Evolutionary conservation across 2,888 invertebrate species (phyloP).

Genomic region (Gonocerus acuteangulatus): DNA sequence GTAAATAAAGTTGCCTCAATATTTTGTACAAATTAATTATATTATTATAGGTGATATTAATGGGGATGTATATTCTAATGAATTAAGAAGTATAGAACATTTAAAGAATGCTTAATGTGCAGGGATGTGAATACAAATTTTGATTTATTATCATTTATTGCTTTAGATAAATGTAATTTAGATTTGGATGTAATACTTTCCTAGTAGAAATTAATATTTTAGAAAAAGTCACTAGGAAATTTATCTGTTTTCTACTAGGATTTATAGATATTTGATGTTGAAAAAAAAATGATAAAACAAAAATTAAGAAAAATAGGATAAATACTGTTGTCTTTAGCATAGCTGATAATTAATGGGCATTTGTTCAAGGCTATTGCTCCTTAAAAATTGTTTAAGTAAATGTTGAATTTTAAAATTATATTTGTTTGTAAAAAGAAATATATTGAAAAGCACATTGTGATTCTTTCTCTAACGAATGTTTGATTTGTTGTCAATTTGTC

Average conservation of each 20-base stretch:
- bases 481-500: background rate
- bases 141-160: conserved; percentile 26
- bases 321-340: conserved; percentile 16
- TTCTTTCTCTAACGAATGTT: conserved; percentile 27
- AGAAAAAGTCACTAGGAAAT: conserved; percentile 22
- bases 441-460: conserved; percentile 35
- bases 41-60: conserved; percentile 23
- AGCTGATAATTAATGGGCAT: conserved; percentile 16
- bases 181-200: conserved; percentile 26
- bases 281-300: conserved; percentile 12
- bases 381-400: conserved; percentile 27
- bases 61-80: conserved; percentile 28
- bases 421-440: conserved; percentile 30
- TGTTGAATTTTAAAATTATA: conserved; percentile 34
- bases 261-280: conserved; percentile 23
- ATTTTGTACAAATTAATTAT: conserved; percentile 32
- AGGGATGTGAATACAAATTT: conserved; percentile 26
- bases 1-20: conserved; percentile 29
- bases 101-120: conserved; percentile 25
- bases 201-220: conserved; percentile 25
- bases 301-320: conserved; percentile 10
- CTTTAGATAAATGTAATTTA: conserved; percentile 29
- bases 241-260: conserved; percentile 25
- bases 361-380: conserved; percentile 3
- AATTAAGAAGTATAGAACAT: conserved; percentile 15